These are phyloP conservation scores for Chrysopa pallens DNA, from an alignment of 1,140 invertebrate genomes.

Conservation along the genomic window DNA sequence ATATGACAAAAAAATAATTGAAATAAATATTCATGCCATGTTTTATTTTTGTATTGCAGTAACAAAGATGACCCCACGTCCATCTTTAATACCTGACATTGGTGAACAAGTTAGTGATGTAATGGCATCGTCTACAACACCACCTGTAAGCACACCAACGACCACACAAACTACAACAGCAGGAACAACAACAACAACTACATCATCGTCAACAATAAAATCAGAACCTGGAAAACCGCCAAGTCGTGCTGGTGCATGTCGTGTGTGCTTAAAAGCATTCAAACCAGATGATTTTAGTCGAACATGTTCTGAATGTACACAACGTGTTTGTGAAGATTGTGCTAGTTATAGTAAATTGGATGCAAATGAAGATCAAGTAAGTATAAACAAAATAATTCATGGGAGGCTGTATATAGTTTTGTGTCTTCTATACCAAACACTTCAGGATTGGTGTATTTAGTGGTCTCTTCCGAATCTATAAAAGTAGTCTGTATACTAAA, in stretches of 20 bases:
- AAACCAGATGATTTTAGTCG: slow-evolving; percentile 68
- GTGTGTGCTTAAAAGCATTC: slow-evolving; percentile 72
- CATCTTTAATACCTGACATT: slow-evolving; percentile 31
- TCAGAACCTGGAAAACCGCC: slow-evolving; percentile 48
- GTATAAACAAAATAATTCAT: too few species aligned
- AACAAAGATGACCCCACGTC: slow-evolving; percentile 43
- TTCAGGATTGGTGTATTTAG: too few species aligned
- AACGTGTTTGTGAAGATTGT: slow-evolving; percentile 81
- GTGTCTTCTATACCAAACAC: too few species aligned
- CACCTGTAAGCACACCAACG: slow-evolving; percentile 21
- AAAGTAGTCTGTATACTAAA: too few species aligned
- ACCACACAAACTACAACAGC: too few species aligned
- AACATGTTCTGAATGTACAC: slow-evolving; percentile 70
- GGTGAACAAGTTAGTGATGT: slow-evolving; percentile 25
- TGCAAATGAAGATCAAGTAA: slow-evolving; percentile 62
- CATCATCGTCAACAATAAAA: slow-evolving; percentile 20
- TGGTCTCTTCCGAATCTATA: too few species aligned
- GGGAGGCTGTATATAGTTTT: too few species aligned
- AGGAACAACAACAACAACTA: slow-evolving; percentile 19
- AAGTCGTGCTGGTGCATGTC: slow-evolving; percentile 54
- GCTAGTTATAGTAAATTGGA: slow-evolving; percentile 71
- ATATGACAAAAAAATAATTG: too few species aligned
- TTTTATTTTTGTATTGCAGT: slow-evolving; percentile 23
- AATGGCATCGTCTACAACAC: slow-evolving; percentile 7
- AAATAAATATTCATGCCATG: neutral